Percentiles rank a stretch among this genome's conserved stretches.
These are phyloP conservation scores for Serripes groenlandicus DNA, from an alignment of 2,888 invertebrate species.

Conservation along the genomic window DNA sequence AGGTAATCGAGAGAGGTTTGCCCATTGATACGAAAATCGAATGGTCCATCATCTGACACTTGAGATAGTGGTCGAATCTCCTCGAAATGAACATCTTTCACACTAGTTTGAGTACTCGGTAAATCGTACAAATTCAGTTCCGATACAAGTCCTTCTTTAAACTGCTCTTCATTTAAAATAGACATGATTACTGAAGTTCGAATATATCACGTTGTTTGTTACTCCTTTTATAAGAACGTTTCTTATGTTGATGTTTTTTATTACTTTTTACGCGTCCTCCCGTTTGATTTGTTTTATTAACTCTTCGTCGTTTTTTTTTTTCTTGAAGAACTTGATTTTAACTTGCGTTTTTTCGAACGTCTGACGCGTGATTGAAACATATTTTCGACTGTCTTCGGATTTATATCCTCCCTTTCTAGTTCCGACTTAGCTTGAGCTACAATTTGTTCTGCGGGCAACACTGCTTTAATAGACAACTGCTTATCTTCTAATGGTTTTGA, in stretches of 20 bases:
- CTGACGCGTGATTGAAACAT: conserved; percentile 21
- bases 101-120: conserved; percentile 26
- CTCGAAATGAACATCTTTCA: not conserved
- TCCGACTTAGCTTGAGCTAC: conserved; percentile 10
- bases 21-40: conserved; percentile 26
- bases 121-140: conserved; percentile 19
- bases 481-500: conserved; percentile 12
- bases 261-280: too few species aligned
- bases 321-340: not conserved
- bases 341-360: conserved; percentile 28
- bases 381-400: conserved; percentile 18
- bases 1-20: conserved; percentile 28
- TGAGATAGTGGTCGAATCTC: conserved; percentile 28
- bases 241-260: not conserved
- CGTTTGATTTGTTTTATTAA: too few species aligned
- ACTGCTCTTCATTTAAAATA: conserved; percentile 13
- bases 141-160: conserved; percentile 16
- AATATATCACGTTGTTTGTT: conserved; percentile 21
- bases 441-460: conserved; percentile 35
- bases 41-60: conserved; percentile 15
- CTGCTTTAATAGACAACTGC: conserved; percentile 28
- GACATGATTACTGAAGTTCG: conserved; percentile 19
- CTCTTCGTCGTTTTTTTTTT: too few species aligned
- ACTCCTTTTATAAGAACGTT: conserved; percentile 11
- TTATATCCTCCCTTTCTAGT: conserved; percentile 34